Evolutionary conservation across 1,140 invertebrate species (phyloP), one percentile per base, ranked within the genome.

Genomic region (Eufriesea mexicana): DNA sequence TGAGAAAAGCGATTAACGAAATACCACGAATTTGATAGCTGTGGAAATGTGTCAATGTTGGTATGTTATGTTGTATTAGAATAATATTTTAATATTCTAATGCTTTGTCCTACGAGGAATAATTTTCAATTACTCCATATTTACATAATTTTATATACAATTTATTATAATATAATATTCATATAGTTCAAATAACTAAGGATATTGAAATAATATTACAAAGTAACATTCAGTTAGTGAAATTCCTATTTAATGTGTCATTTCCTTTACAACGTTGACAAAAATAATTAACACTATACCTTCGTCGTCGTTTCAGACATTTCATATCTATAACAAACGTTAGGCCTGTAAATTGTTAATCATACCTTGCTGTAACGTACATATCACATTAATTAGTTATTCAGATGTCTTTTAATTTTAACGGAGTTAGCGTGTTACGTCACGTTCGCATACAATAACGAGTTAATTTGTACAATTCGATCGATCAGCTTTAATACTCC

Each of bases 221-320:
- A 55, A 35, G 1, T 74, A 12, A 18, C 2, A 5, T 20, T 51
- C 18, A 14, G 57, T 47, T 67, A 68, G 8, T 62, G 35, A 59
- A 70, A 79, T 54, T 73, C 51, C 14, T 57, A 49, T 86, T 86
- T 35, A 71, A 59, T 67, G 18, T 61, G 45, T 83, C 67, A 59
- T 77, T 82, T 28, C 54, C 4, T 79, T 79, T 55, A 72, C 54
- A 84, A 54, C 16, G 16, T 54, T 84, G 79, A 86, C 76, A 86
- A 86, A 42, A 75, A 75, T 64, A 78, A 85, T 83, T 28, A 67
- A 79, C 42, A 84, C 62, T 28, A 28, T n/a, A 42, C 20, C 61
- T 54, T 61, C 23, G 59, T 20, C 10, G 2, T 57, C 10, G 42
- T 20, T 23, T 28, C 23, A 23, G 9, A 57, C 8, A n/a, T 9